Evolutionary conservation across 1,140 invertebrate species (phyloP).

Genomic region (Dendrolimus punctatus): DNA sequence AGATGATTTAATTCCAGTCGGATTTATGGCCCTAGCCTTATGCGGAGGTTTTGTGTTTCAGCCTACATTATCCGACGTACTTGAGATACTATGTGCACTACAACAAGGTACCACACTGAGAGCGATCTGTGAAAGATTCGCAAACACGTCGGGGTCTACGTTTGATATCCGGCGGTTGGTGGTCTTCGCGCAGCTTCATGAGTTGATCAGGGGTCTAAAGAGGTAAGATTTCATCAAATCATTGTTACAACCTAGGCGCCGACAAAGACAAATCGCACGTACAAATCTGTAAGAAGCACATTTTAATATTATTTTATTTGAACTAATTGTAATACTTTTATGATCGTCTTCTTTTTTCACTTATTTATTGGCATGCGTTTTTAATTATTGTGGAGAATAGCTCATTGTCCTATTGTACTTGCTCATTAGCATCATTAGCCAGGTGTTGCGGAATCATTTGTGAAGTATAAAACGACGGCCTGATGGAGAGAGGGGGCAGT

Average conservation of each 20-base stretch:
- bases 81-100: slow-evolving; percentile 87
- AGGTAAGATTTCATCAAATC: slow-evolving; percentile 60
- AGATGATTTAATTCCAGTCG: too few species aligned
- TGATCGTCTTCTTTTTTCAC: too few species aligned
- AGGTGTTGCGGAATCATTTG: too few species aligned
- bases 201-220: slow-evolving; percentile 87
- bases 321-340: too few species aligned
- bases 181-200: slow-evolving; percentile 91
- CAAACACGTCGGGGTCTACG: slow-evolving; percentile 53
- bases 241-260: not conserved
- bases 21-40: not conserved
- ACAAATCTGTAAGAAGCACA: too few species aligned
- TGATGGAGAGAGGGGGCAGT: too few species aligned
- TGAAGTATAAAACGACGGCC: too few species aligned
- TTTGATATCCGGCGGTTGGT: slow-evolving; percentile 91
- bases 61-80: slow-evolving; percentile 83
- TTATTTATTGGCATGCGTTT: too few species aligned
- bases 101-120: slow-evolving; percentile 88
- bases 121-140: slow-evolving; percentile 84
- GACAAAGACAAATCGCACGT: too few species aligned
- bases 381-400: too few species aligned
- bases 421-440: too few species aligned
- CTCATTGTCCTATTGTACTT: too few species aligned
- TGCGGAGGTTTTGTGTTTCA: slow-evolving; percentile 12
- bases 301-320: not conserved